phyloP scores from a whole-genome alignment of 2,797 vertebrate genomes.

The Carcharodon carcharias region DNA sequence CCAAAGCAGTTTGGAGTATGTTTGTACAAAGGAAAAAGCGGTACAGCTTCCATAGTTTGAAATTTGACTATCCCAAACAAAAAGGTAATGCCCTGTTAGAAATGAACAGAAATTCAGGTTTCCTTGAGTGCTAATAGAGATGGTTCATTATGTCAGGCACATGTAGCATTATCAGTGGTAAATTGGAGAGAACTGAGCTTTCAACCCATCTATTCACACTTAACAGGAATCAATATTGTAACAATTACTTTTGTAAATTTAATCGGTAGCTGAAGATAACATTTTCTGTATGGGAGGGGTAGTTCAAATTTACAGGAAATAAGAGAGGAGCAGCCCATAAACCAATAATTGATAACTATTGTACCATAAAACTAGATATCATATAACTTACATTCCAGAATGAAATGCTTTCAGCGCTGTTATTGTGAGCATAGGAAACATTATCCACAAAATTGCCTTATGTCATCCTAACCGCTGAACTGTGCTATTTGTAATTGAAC shows the following conservation, averaged over 20 bases:
- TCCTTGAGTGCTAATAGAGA: background rate
- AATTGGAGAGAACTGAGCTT: background rate
- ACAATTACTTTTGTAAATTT: background rate
- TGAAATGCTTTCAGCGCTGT: background rate
- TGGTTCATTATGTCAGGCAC: background rate
- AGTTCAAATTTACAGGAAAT: background rate
- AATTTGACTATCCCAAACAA: background rate
- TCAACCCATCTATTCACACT: background rate
- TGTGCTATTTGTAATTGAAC: constrained; percentile 27
- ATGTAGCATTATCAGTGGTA: background rate
- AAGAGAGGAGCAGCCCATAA: background rate
- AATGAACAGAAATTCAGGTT: background rate
- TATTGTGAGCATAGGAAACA: background rate
- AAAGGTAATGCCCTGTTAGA: background rate
- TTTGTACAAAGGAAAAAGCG: background rate
- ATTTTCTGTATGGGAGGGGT: background rate
- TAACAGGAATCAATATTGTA: constrained; percentile 6
- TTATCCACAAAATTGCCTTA: constrained; percentile 19
- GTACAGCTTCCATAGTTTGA: background rate
- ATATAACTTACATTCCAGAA: background rate
- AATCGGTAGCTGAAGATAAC: background rate
- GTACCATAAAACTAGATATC: background rate
- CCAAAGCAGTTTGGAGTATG: background rate
- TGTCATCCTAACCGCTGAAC: background rate
- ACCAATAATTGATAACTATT: constrained; percentile 6